Evolutionary conservation across 2,888 invertebrate species (phyloP), one percentile per base, ranked within the genome.

Genomic region (Endotricha flammealis): DNA sequence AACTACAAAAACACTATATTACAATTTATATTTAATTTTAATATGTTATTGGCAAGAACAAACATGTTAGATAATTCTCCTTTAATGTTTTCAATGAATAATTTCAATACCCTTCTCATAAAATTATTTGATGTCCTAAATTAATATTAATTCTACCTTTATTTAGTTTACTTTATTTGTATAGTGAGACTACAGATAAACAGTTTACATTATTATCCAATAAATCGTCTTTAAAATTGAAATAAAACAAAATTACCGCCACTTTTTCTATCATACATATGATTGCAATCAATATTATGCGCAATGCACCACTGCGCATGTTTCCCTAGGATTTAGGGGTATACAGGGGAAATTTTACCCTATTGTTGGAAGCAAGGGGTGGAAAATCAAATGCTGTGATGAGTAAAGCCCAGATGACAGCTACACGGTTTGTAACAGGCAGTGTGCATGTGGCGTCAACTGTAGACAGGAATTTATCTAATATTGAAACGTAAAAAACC

Each of bases 221-320:
- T 12, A 6, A 12, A 7, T 32, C 7, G 16, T 20, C 14, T 27
- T 28, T 9, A 31, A 36, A 29, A 30, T 11, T 29, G 30, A 29
- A 36, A 36, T 34, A 41, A 47, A 42, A 42, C 38, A 25, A 44
- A 47, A 44, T 79, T 83, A 75, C 83, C 85, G 85, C 83, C 81
- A 75, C 52, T 71, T 72, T 67, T 66, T 51, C 62, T 52, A 59
- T 57, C 64, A 57, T 71, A 73, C 77, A 73, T 70, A 69, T 77
- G 74, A 77, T 70, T 71, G 70, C 64, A 79, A 85, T 85, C 83
- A 78, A 85, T 85, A 83, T 68, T 57, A 48, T 86, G 85, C 85
- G 85, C 83, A 80, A 66, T 78, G 73, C 73, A 78, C 64, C 72
- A 83, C 57, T 71, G 82, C 85, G 85, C 85, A 86, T 71, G 77